These are phyloP conservation scores for Perizoma affinitatum DNA, from an alignment of 2,888 invertebrate genomes.

Conservation along the genomic window DNA sequence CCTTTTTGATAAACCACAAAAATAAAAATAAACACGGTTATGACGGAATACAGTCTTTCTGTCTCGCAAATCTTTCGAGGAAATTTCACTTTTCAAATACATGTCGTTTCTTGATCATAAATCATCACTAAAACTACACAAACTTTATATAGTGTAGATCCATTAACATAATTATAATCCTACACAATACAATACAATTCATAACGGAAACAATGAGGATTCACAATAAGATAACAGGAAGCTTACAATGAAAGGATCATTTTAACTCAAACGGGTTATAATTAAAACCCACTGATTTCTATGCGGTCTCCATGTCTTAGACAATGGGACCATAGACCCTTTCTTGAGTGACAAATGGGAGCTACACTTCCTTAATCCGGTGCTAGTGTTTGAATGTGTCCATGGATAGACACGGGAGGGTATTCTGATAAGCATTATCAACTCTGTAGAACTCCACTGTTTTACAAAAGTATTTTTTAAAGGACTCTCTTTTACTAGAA, in stretches of 20 bases:
- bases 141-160: slow-evolving; percentile 13
- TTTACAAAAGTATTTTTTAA: no score
- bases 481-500: no score
- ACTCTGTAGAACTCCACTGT: no score
- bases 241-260: slow-evolving; percentile 36
- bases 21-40: no score
- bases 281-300: slow-evolving; percentile 34
- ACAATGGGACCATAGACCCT: slow-evolving; percentile 68
- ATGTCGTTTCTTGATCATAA: background rate
- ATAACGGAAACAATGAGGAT: slow-evolving; percentile 35
- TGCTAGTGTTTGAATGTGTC: slow-evolving; percentile 45
- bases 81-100: no score
- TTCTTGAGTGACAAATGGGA: slow-evolving; percentile 77
- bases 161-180: slow-evolving; percentile 16
- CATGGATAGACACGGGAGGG: slow-evolving; percentile 27
- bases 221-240: slow-evolving; percentile 35
- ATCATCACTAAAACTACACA: background rate
- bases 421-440: slow-evolving; percentile 9
- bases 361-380: slow-evolving; percentile 72
- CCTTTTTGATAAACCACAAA: no score
- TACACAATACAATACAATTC: slow-evolving; percentile 21
- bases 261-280: slow-evolving; percentile 34
- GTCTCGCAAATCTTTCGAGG: no score
- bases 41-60: no score
- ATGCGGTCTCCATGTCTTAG: slow-evolving; percentile 47